These are phyloP conservation scores for Yponomeuta evonymella DNA, from an alignment of 2,888 invertebrate genomes.

Conservation along the genomic window DNA sequence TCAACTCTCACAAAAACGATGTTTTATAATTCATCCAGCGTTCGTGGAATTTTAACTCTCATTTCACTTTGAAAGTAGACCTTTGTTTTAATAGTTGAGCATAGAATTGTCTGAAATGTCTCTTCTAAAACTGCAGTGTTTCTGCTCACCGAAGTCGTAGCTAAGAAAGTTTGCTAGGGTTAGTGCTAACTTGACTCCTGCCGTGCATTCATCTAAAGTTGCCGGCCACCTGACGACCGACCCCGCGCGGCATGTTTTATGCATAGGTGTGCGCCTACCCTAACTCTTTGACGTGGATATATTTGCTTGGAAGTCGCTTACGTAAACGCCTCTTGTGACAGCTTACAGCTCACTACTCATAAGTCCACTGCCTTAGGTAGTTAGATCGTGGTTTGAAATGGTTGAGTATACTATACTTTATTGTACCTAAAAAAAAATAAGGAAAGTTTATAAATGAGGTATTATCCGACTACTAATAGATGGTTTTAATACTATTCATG, in stretches of 20 bases:
- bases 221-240: constrained; percentile 13
- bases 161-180: constrained; percentile 34
- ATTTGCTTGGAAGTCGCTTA: background rate
- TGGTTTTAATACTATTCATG: too few relatives aligned
- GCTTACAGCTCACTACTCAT: background rate
- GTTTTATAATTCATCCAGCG: background rate
- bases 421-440: too few relatives aligned
- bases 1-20: background rate
- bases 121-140: constrained; percentile 40
- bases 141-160: constrained; percentile 32
- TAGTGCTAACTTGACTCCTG: background rate
- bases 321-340: background rate
- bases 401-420: too few relatives aligned
- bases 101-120: constrained; percentile 14
- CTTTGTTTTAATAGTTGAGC: constrained; percentile 1
- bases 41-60: constrained; percentile 12
- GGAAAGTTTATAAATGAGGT: too few relatives aligned
- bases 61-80: constrained; percentile 8
- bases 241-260: constrained; percentile 12
- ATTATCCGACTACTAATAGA: too few relatives aligned
- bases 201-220: constrained; percentile 57
- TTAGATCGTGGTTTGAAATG: too few relatives aligned
- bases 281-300: constrained; percentile 4
- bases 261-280: constrained; percentile 7
- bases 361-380: too few relatives aligned